Base-by-base conservation (phyloP, 1,140 invertebrate genomes). In the Dreissena polymorpha region DNA sequence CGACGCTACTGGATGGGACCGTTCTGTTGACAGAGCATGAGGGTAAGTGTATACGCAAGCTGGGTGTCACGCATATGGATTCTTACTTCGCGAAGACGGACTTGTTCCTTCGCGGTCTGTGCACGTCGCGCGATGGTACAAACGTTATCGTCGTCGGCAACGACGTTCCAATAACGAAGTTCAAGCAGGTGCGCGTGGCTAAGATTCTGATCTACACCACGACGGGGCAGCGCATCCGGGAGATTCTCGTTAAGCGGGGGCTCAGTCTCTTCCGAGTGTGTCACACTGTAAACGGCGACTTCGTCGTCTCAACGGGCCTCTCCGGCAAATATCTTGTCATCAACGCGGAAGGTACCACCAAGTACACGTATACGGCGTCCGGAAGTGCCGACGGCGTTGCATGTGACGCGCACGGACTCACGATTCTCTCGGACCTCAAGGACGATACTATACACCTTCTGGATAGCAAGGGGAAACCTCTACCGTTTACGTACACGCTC, bases 61-160 rank as follows among this genome's bases (percentile, higher is more conserved):
- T 82, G 39, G 60, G 39, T 29, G 25, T 39, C 55, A 67, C 29
- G 63, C 60, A 74, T 51, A 60, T 65, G n/a, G 79, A 74, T 10
- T 82, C 79, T 0, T 82, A 82, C 60, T 82, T 82, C 27, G 79
- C 79, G 12, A 82, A 82, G 71, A 82, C 79, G 14, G 79, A 82
- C 57, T 49, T 82, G 21, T 74, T 65, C 63, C 64, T 82, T 23
- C 21, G 78, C 18, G 79, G 79, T 0, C 73, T 82, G 1, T 64
- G 53, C 14, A 82, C 71, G 18, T 82, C 79, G 16, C 53, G 71
- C 21, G 79, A 82, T 16, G 79, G 79, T 13, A 71, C 70, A n/a
- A 73, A 74, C 51, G 79, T 82, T 0, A 74, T 82, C 27, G 79
- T 82, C 18, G 70, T 82, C 23, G 79, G 79, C 2, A 82, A 82